Percentiles rank a stretch among this genome's conserved stretches.
These are phyloP conservation scores for Pantala flavescens DNA, from an alignment of 1,140 invertebrate species.

Conservation along the genomic window DNA sequence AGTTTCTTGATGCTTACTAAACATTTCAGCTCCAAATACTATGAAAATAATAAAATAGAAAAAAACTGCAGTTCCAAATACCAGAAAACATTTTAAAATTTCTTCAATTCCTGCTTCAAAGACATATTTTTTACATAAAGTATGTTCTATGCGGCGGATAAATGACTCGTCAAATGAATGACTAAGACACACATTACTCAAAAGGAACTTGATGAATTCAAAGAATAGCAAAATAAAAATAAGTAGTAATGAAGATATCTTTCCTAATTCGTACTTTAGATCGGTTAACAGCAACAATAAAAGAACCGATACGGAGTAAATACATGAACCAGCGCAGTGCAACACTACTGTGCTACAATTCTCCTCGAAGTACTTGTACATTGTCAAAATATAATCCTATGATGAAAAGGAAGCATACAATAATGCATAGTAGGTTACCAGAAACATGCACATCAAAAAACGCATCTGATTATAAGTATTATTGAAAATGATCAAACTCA, in stretches of 20 bases:
- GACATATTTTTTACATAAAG: conserved; percentile 24
- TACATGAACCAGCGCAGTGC: too few species aligned
- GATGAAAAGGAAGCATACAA: too few species aligned
- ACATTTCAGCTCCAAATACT: conserved; percentile 63
- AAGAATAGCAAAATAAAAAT: neutral
- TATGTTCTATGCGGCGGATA: neutral
- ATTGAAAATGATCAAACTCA: too few species aligned
- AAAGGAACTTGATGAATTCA: neutral
- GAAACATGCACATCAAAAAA: too few species aligned
- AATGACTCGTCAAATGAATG: neutral
- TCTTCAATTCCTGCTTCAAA: conserved; percentile 27
- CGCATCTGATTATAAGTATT: too few species aligned
- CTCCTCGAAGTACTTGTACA: too few species aligned
- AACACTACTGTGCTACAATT: too few species aligned
- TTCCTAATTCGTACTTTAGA: neutral
- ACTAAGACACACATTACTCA: neutral
- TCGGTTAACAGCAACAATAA: neutral
- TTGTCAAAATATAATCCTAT: too few species aligned
- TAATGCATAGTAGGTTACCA: too few species aligned
- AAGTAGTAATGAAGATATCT: neutral
- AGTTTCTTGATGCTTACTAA: conserved; percentile 54
- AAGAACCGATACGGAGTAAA: neutral
- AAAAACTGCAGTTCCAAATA: conserved; percentile 29
- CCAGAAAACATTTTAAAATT: conserved; percentile 31
- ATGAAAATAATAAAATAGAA: conserved; percentile 51